These are phyloP conservation scores for Hipposideros armiger DNA, from an alignment of 2,113 vertebrate genomes.

Conservation along the genomic window DNA sequence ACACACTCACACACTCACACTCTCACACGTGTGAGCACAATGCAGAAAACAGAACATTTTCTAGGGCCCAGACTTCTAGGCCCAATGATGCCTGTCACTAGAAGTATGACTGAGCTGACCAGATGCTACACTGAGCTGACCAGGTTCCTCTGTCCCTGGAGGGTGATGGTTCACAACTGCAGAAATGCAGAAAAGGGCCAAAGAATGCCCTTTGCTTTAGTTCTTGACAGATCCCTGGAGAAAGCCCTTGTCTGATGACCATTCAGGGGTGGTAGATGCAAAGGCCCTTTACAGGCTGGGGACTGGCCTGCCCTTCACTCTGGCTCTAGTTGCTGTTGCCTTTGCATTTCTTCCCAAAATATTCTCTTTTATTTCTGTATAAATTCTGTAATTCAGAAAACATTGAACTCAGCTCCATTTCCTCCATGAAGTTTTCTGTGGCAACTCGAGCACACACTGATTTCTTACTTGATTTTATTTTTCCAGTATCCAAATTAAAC, in stretches of 20 bases:
- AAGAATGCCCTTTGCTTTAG: not conserved
- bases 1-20: not conserved
- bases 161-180: not conserved
- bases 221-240: not conserved
- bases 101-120: not conserved
- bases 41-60: not conserved
- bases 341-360: conserved; percentile 28
- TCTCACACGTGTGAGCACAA: not conserved
- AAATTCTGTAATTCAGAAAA: not conserved
- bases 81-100: not conserved
- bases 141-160: not conserved
- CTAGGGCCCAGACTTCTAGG: not conserved
- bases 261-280: not conserved
- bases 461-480: conserved; percentile 33
- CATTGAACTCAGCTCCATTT: not conserved
- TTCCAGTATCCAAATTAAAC: not conserved
- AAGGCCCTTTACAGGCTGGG: not conserved
- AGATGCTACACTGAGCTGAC: no score
- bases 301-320: not conserved
- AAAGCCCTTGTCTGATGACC: not conserved
- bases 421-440: not conserved
- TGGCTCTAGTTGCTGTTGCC: not conserved
- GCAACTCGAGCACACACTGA: not conserved
- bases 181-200: not conserved
- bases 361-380: not conserved